Conservation (phyloP, 1,140 invertebrate species). For the Phortica variegata region DNA sequence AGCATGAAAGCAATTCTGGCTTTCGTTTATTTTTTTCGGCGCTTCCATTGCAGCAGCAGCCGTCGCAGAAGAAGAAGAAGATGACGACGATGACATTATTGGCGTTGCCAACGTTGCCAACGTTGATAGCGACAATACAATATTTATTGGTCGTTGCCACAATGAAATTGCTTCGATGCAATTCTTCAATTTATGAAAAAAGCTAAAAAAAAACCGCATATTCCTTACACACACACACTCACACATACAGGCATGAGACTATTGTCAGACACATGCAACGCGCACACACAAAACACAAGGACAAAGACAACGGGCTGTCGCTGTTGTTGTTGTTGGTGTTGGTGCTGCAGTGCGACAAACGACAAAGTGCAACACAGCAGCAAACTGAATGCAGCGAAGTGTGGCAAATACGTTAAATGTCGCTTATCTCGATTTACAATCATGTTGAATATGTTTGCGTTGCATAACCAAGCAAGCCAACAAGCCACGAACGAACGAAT, state of each 20-base stretch:
- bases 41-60: no score
- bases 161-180: slow-evolving; percentile 13
- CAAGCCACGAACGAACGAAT: slow-evolving; percentile 1
- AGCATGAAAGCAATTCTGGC: no score
- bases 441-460: no score
- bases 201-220: slow-evolving; percentile 2
- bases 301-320: background rate
- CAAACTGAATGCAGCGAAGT: slow-evolving; percentile 5
- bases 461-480: slow-evolving; percentile 6
- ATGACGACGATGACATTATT: background rate
- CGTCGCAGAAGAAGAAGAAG: no score
- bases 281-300: background rate
- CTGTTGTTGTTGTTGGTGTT: slow-evolving; percentile 11
- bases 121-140: no score
- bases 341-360: no score
- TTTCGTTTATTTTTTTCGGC: no score
- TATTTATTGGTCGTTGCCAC: background rate
- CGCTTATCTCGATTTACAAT: slow-evolving; percentile 33
- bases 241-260: background rate
- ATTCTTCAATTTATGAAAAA: no score
- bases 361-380: slow-evolving; percentile 12
- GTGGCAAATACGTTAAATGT: slow-evolving; percentile 36
- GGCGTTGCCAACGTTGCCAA: background rate
- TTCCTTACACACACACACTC: background rate
- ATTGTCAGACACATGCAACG: background rate